These are phyloP conservation scores for Anorthoa munda DNA, from an alignment of 2,888 invertebrate genomes.

Conservation along the genomic window DNA sequence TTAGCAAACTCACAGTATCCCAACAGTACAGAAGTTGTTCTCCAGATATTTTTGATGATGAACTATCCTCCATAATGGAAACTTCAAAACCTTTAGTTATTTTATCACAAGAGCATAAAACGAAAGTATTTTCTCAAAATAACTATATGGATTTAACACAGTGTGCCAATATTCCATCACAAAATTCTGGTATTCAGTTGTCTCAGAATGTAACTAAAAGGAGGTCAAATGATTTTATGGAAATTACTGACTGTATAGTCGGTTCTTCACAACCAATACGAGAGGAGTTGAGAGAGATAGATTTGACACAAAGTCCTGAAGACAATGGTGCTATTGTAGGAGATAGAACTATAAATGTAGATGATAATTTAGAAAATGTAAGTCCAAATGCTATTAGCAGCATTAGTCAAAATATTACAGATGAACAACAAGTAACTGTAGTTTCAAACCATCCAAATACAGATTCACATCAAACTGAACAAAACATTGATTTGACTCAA, in stretches of 20 bases:
- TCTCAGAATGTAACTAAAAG: slow-evolving; percentile 74
- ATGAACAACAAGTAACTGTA: slow-evolving; percentile 33
- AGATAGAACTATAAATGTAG: slow-evolving; percentile 11
- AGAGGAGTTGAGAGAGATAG: slow-evolving; percentile 69
- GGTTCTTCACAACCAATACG: slow-evolving; percentile 62
- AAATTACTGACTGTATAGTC: slow-evolving; percentile 81
- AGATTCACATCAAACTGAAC: slow-evolving; percentile 1
- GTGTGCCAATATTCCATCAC: slow-evolving; percentile 65
- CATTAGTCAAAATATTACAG: slow-evolving; percentile 29
- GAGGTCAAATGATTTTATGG: slow-evolving; percentile 82
- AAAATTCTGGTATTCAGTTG: slow-evolving; percentile 55
- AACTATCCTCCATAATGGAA: slow-evolving; percentile 71
- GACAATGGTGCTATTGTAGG: slow-evolving; percentile 20
- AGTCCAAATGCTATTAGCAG: slow-evolving; percentile 10
- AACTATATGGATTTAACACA: slow-evolving; percentile 78
- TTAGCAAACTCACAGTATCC: slow-evolving; percentile 27
- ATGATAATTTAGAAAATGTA: slow-evolving; percentile 7
- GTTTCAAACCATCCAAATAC: slow-evolving; percentile 11
- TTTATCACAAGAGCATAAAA: slow-evolving; percentile 57
- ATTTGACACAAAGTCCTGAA: slow-evolving; percentile 71
- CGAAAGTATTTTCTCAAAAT: slow-evolving; percentile 57
- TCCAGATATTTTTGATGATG: slow-evolving; percentile 89
- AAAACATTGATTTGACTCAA: slow-evolving; percentile 75
- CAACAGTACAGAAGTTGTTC: slow-evolving; percentile 79
- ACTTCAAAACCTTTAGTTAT: slow-evolving; percentile 36